Base-by-base conservation (phyloP, 2,888 invertebrate genomes). In the Eupithecia abbreviata region DNA sequence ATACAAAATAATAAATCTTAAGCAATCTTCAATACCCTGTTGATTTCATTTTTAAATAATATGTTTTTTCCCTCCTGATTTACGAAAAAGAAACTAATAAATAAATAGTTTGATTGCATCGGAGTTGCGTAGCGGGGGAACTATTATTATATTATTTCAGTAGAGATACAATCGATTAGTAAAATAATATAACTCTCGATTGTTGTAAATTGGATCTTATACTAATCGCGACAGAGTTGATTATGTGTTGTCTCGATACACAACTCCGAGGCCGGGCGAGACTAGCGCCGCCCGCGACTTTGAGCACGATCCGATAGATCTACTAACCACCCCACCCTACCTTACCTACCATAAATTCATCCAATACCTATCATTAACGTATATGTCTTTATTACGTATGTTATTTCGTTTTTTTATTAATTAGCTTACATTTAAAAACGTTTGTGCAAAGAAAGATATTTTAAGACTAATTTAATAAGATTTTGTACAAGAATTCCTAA, bases 361-460 rank as follows among this genome's bases (percentile, higher is more conserved):
- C 90, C 92, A 87, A 81, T 90, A 89, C 93, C 92, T 94, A 94
- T 90, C 89, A 90, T 91, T 94, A 93, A 91, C 92, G 95, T 95
- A 95, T 95, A 95, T 95, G 94, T 95, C 94, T 95, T 95, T 93
- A 92, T 95, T 95, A 95, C 94, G 94, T 95, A 95, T 95, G 92
- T 95, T 92, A 93, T 93, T 94, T 92, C 92, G 90, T 91, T 92
- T 89, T 89, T 84, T 82, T 85, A 86, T 86, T 76, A 72, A 77
- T 87, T 93, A 92, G 92, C 89, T 89, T 90, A 90, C 71, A 86
- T 89, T 30, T 90, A 90, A 90, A 91, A 87, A 88, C 84, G 87
- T 92, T 94, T 93, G 94, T 94, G 94, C 94, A 93, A 93, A 91
- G 88, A 87, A 90, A 91, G 81, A 84, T 85, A 86, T 85, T 89